Conservation (phyloP, 2,797 vertebrate genomes). For the Vultur gryphus region DNA sequence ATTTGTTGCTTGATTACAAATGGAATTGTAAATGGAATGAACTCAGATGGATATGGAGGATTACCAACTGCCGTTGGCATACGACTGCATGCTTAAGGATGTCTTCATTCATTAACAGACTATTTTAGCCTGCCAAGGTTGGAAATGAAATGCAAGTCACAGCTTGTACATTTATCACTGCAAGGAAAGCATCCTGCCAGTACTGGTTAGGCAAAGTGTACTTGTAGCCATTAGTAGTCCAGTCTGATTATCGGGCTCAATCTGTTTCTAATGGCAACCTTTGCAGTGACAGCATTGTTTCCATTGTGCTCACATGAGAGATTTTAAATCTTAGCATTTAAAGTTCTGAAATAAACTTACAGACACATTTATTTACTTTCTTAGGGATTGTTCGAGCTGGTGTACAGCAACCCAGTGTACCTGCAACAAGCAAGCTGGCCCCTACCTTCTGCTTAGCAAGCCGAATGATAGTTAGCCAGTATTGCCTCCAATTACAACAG, state of each 20-base stretch:
- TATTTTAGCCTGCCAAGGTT: constrained; percentile 63
- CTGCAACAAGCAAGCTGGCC: background rate
- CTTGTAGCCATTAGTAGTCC: constrained; percentile 60
- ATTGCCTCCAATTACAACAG: background rate
- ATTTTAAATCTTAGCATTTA: constrained; percentile 8
- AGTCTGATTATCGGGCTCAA: constrained; percentile 53
- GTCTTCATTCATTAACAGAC: constrained; percentile 74
- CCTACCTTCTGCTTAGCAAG: background rate
- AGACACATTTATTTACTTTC: background rate
- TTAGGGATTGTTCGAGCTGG: background rate
- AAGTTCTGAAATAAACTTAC: constrained; percentile 9
- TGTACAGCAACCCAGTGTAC: background rate
- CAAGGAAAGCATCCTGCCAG: constrained; percentile 55
- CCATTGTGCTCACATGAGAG: constrained; percentile 31
- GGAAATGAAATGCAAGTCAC: constrained; percentile 68
- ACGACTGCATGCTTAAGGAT: constrained; percentile 53
- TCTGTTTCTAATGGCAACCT: constrained; percentile 60
- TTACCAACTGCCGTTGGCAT: constrained; percentile 68
- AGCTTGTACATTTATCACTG: constrained; percentile 64
- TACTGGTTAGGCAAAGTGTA: constrained; percentile 39
- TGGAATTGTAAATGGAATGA: constrained; percentile 49
- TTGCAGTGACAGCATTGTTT: constrained; percentile 20
- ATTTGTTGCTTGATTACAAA: constrained; percentile 52
- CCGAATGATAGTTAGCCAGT: background rate
- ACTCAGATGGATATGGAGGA: constrained; percentile 62